These are phyloP conservation scores for Pocillopora damicornis DNA, from an alignment of 64 coral and sea anemone genomes.

Conservation along the genomic window DNA sequence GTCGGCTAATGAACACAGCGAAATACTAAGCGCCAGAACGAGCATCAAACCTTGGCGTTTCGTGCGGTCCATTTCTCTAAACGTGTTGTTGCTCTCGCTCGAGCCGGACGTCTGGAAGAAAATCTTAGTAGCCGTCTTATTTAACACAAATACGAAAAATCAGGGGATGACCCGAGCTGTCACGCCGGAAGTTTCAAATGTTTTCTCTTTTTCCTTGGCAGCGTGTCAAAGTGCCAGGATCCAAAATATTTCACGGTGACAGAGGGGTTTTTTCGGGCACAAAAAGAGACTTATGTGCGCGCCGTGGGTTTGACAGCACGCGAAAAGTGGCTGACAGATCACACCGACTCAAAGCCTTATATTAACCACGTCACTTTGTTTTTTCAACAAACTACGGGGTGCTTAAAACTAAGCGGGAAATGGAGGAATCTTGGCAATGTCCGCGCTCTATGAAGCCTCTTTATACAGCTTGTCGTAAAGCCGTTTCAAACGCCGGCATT, in stretches of 20 bases:
- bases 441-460: constrained; percentile 17
- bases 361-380: constrained; percentile 16
- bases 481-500: constrained; percentile 14
- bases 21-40: neutral
- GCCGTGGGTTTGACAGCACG: neutral
- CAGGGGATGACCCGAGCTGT: neutral
- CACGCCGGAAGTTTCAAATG: constrained; percentile 46
- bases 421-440: constrained; percentile 32
- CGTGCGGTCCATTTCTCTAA: neutral
- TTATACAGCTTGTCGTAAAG: neutral
- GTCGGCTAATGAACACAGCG: neutral
- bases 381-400: constrained; percentile 12
- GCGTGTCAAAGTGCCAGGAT: neutral
- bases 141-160: constrained; percentile 8
- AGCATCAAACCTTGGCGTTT: constrained; percentile 1
- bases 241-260: neutral
- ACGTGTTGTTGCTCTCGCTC: constrained; percentile 1
- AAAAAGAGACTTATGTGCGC: neutral
- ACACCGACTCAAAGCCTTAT: neutral
- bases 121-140: constrained; percentile 1
- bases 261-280: neutral
- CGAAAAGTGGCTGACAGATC: constrained; percentile 12
- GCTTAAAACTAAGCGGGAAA: constrained; percentile 7
- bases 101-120: constrained; percentile 34
- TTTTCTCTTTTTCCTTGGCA: neutral